Conservation (phyloP, 1,140 invertebrate genomes). For the Drosophila oshimai region DNA sequence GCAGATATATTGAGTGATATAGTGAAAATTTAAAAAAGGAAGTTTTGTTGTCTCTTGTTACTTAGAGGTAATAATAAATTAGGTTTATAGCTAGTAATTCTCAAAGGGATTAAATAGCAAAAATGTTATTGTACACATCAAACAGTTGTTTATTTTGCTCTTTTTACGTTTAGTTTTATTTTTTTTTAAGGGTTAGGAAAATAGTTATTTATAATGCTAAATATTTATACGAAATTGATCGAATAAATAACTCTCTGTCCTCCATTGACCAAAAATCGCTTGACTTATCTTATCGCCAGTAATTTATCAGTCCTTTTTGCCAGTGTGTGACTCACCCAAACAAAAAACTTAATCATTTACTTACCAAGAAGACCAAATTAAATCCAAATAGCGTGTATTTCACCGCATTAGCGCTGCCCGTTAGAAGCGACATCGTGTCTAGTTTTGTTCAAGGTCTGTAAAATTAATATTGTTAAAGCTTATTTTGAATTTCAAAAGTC, state of each 20-base stretch:
- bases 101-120: too few relatives aligned
- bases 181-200: background rate
- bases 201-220: background rate
- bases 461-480: background rate
- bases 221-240: background rate
- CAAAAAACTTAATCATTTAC: constrained; percentile 47
- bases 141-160: too few relatives aligned
- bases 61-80: too few relatives aligned
- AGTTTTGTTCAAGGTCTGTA: background rate
- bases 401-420: constrained; percentile 84
- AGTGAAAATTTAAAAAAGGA: background rate
- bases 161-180: too few relatives aligned
- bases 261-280: background rate
- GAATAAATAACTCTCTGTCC: background rate
- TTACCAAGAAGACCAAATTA: constrained; percentile 88
- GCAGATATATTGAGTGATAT: too few relatives aligned
- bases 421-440: constrained; percentile 74
- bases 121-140: too few relatives aligned
- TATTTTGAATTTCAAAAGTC: background rate
- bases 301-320: background rate
- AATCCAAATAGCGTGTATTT: constrained; percentile 87
- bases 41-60: too few relatives aligned
- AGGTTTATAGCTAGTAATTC: too few relatives aligned
- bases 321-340: constrained; percentile 21
- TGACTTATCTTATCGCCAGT: background rate